A percentile compares a stretch with the other conserved stretches of the same genome.
phyloP scores from a whole-genome alignment of 2,888 invertebrate genomes.

The Helicoverpa assulta region DNA sequence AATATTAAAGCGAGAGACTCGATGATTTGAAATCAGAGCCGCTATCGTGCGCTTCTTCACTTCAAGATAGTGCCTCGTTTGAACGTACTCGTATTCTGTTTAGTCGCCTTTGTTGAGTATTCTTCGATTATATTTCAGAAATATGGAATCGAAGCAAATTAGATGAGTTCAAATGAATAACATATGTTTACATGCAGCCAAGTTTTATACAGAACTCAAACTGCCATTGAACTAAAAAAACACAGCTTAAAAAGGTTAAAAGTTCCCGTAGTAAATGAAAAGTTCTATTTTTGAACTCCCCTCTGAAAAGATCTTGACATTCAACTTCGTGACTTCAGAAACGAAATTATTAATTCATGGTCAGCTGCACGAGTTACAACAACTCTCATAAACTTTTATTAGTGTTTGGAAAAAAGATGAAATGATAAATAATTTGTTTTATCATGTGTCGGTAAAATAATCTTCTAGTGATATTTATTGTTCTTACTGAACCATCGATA shows the following conservation, averaged over 20 bases:
- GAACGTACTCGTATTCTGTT: slow-evolving; percentile 6
- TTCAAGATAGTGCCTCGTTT: slow-evolving; percentile 71
- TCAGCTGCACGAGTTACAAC: slow-evolving; percentile 9
- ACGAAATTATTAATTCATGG: slow-evolving; percentile 38
- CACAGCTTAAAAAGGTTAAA: neutral
- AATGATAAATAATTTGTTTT: slow-evolving; percentile 10
- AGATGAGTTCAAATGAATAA: too few relatives aligned
- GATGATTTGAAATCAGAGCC: slow-evolving; percentile 80
- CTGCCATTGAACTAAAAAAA: neutral
- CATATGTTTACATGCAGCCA: neutral
- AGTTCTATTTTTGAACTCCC: neutral
- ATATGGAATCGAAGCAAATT: neutral
- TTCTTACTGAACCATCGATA: slow-evolving; percentile 43
- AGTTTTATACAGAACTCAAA: neutral
- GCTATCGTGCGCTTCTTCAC: slow-evolving; percentile 71
- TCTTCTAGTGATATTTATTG: slow-evolving; percentile 35
- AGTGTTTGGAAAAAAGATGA: neutral
- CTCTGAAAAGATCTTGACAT: slow-evolving; percentile 27
- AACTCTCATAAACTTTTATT: slow-evolving; percentile 21
- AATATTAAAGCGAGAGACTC: slow-evolving; percentile 80
- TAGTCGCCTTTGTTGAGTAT: slow-evolving; percentile 25
- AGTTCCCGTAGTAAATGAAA: neutral
- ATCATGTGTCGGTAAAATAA: neutral
- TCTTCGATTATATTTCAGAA: neutral
- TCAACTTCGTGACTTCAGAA: slow-evolving; percentile 22